phyloP scores from a whole-genome alignment of 1,140 invertebrate genomes.

The Heliothis virescens region DNA sequence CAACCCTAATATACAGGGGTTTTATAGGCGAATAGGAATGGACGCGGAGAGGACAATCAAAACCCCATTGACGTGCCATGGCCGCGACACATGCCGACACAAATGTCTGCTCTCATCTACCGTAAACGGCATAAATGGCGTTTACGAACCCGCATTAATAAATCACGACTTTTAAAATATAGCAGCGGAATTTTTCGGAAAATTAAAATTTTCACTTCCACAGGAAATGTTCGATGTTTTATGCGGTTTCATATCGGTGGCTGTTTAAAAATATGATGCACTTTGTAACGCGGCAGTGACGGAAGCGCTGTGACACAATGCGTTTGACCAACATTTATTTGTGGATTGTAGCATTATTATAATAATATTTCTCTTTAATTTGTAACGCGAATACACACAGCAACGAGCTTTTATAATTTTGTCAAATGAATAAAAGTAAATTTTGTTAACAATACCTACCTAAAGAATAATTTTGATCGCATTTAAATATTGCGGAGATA shows the following conservation, averaged over 20 bases:
- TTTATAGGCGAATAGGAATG: conserved; percentile 52
- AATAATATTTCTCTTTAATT: conserved; percentile 16
- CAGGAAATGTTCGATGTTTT: conserved; percentile 75
- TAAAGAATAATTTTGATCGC: background rate
- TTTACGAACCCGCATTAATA: conserved; percentile 72
- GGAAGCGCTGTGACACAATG: conserved; percentile 44
- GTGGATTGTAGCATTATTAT: conserved; percentile 19
- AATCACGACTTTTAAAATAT: conserved; percentile 80
- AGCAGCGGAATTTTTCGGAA: conserved; percentile 71
- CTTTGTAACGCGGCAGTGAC: conserved; percentile 56
- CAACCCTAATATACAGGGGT: background rate
- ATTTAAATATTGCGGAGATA: conserved; percentile 1
- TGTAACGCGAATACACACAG: conserved; percentile 6
- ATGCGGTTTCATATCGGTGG: conserved; percentile 71
- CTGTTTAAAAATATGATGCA: conserved; percentile 69
- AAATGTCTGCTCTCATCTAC: conserved; percentile 63
- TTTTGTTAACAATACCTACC: background rate
- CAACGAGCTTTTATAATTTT: background rate
- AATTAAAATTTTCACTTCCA: conserved; percentile 75
- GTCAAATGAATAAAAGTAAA: background rate
- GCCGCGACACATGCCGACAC: conserved; percentile 59
- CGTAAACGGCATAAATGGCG: conserved; percentile 63
- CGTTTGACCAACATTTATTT: conserved; percentile 44
- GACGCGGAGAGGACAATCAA: conserved; percentile 61
- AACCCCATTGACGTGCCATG: conserved; percentile 61